Evolutionary conservation across 2,797 vertebrate species (phyloP), one percentile per base, ranked within the genome.

Genomic region (Nyctalus aviator): DNA sequence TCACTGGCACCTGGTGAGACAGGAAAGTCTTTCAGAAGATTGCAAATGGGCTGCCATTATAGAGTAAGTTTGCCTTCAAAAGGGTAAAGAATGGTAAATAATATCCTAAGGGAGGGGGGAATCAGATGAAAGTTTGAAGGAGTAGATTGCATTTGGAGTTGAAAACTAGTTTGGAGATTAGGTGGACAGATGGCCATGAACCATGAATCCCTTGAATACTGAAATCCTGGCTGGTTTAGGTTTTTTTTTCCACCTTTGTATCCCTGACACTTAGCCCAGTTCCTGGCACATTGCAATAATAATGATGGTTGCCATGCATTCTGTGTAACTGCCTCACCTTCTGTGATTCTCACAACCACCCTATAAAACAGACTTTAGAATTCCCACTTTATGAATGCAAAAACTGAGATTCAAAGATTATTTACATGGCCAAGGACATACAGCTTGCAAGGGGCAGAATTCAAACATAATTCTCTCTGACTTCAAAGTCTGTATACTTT

Each of bases 401-500:
- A 91, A 76, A 84, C 41, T 37, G 66, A 79, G 27, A 50, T 79
- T 79, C 66, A 14, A 59, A 44, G 35, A 27, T 59, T 27, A 78
- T 73, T 88, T 78, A 35, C 32, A n/a, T 25, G 32, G 72, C 41
- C 78, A 68, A 88, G 73, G 37, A 84, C 78, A 50, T 46, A 84
- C 4, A 73, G 78, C 57, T 68, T 57, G 23, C 84, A 73, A 79
- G 30, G 30, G 48, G 17, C 66, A 88, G 27, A 77, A 84, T 46
- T 82, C 76, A 86, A 77, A 46, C 53, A 92, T 14, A 12, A 20
- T 50, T 87, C 68, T 73, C 44, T 82, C 73, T 66, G 71, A 77
- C 83, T 86, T 77, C 76, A 83, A 82, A 84, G 48, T 71, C 76
- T 66, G 21, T 93, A 83, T 48, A 72, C 25, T 83, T 91, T 71